Percentiles rank a stretch among this genome's conserved stretches.
Evolutionary conservation across 2,888 invertebrate genomes (phyloP).

Genomic region (Elysia crispata): DNA sequence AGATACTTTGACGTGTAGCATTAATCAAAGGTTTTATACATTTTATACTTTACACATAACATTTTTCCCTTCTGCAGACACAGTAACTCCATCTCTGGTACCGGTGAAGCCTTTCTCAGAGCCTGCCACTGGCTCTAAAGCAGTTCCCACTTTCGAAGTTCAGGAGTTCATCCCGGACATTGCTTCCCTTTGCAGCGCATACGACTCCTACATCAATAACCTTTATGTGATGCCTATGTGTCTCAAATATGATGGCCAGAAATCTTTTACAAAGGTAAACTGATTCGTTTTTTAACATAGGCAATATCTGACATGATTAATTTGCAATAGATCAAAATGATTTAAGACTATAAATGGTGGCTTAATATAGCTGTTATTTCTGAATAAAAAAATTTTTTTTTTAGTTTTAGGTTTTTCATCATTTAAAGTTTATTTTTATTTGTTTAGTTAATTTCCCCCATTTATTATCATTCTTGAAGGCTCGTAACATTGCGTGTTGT

Average conservation of each 20-base stretch:
- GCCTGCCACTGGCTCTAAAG: conserved; percentile 82
- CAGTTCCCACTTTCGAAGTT: conserved; percentile 88
- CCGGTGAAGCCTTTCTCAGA: conserved; percentile 91
- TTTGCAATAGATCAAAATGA: too few relatives aligned
- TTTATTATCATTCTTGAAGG: conserved; percentile 77
- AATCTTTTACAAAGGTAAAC: conserved; percentile 86
- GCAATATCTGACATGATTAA: too few relatives aligned
- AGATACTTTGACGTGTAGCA: too few relatives aligned
- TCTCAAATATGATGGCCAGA: conserved; percentile 93
- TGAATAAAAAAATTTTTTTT: too few relatives aligned
- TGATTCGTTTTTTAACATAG: neutral
- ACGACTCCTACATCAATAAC: conserved; percentile 91
- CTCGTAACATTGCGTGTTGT: conserved; percentile 94
- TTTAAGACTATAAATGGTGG: too few relatives aligned
- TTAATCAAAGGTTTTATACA: too few relatives aligned
- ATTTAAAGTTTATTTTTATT: neutral
- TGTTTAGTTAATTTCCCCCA: neutral
- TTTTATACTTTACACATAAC: too few relatives aligned
- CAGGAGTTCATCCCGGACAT: conserved; percentile 83
- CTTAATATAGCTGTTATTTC: too few relatives aligned
- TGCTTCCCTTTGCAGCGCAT: conserved; percentile 81
- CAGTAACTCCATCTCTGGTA: conserved; percentile 88
- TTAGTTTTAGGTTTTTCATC: neutral
- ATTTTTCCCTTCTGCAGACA: conserved; percentile 82
- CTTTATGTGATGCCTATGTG: conserved; percentile 93